phyloP scores from a whole-genome alignment of 1,140 invertebrate genomes.

The Brachionus koreanus region DNA sequence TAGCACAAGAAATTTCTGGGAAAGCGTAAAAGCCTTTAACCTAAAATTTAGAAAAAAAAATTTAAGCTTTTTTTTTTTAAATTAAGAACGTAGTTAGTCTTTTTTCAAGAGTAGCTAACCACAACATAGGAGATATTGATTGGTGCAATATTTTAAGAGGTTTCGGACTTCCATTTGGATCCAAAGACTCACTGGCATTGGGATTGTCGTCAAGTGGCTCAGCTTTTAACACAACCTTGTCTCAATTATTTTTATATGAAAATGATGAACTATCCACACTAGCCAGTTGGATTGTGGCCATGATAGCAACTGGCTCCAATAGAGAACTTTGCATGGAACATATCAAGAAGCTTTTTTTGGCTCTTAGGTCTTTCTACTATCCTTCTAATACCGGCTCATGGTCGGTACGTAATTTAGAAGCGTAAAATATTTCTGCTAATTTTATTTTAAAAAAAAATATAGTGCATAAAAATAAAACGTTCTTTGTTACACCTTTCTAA shows the following conservation, averaged over 20 bases:
- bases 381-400: constrained; percentile 79
- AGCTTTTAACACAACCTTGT: neutral
- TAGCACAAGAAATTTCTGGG: constrained; percentile 69
- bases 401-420: constrained; percentile 60
- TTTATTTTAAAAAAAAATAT: too few relatives aligned
- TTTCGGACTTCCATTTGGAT: constrained; percentile 74
- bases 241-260: constrained; percentile 19
- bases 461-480: too few relatives aligned
- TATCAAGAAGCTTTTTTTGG: constrained; percentile 74
- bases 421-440: neutral
- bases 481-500: too few relatives aligned
- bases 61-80: constrained; percentile 43
- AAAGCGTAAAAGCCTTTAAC: constrained; percentile 63
- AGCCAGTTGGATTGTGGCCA: constrained; percentile 69
- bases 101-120: constrained; percentile 68
- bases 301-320: constrained; percentile 59
- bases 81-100: constrained; percentile 68
- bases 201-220: constrained; percentile 47
- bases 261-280: constrained; percentile 62
- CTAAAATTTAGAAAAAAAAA: constrained; percentile 45
- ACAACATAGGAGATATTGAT: constrained; percentile 77
- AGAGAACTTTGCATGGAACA: constrained; percentile 64
- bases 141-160: constrained; percentile 75
- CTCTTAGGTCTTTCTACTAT: constrained; percentile 80
- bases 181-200: constrained; percentile 62